A percentile compares a stretch with the other conserved stretches of the same genome.
phyloP scores from a whole-genome alignment of 2,113 vertebrate species.

The Peucedramus taeniatus region DNA sequence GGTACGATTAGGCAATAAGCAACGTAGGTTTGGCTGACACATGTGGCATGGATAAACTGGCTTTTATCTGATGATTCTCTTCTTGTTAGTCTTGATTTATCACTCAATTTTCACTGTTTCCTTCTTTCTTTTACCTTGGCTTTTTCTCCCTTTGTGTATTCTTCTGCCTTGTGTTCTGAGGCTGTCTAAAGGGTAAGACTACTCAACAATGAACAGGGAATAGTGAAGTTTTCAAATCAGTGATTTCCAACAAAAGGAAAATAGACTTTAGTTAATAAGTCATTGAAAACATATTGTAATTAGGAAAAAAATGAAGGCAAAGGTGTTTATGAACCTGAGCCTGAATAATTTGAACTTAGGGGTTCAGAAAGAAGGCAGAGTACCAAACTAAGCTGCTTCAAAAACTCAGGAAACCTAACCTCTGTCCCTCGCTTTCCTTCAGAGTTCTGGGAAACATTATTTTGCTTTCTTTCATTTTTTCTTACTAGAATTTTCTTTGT shows the following conservation, averaged over 20 bases:
- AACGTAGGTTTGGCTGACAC: background rate
- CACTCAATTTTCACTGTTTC: background rate
- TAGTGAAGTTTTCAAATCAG: background rate
- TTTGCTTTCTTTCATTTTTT: background rate
- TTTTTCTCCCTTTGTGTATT: background rate
- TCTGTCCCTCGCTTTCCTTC: background rate
- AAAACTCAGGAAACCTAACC: background rate
- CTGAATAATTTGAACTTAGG: background rate
- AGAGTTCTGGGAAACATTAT: background rate
- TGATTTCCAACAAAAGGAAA: background rate
- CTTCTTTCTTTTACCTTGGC: background rate
- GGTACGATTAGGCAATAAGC: background rate
- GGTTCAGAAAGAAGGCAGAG: background rate
- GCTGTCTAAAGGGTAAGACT: background rate
- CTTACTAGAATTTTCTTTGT: background rate
- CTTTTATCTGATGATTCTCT: background rate
- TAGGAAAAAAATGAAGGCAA: background rate
- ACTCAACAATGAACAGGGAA: background rate
- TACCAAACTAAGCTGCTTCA: background rate
- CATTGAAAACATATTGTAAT: background rate
- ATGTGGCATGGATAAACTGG: background rate
- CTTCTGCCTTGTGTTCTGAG: background rate
- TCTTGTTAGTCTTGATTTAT: background rate
- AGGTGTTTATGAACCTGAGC: background rate
- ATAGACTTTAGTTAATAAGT: background rate